phyloP scores from a whole-genome alignment of 2,113 vertebrate species.

The Halcyon malimbica region DNA sequence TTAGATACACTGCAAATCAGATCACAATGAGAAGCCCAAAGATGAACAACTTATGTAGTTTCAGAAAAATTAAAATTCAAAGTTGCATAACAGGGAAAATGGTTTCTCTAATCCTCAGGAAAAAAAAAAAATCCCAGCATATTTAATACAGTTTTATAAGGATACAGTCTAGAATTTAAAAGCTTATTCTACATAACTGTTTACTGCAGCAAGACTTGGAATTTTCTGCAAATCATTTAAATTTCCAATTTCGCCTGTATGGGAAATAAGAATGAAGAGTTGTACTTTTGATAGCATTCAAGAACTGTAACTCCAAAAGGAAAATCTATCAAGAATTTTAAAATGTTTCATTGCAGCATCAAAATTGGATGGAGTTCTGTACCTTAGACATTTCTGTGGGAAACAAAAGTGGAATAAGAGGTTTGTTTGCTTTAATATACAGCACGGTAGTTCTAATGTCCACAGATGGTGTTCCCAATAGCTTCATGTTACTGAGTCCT shows the following conservation, averaged over 20 bases:
- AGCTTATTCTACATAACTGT: background rate
- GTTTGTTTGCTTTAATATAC: background rate
- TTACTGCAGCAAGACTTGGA: background rate
- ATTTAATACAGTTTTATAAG: background rate
- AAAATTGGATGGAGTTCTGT: background rate
- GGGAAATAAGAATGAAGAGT: background rate
- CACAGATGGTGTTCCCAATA: background rate
- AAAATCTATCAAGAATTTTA: background rate
- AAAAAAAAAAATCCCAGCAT: background rate
- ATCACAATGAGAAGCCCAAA: background rate
- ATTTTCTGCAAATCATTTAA: background rate
- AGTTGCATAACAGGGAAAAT: background rate
- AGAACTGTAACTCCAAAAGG: background rate
- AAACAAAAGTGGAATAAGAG: background rate
- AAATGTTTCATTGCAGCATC: background rate
- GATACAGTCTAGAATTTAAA: background rate
- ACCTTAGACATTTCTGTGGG: background rate
- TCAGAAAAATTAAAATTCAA: background rate
- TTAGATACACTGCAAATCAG: background rate
- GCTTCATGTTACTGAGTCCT: rapidly evolving
- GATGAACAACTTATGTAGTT: background rate
- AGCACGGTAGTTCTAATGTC: background rate
- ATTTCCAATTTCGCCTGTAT: background rate
- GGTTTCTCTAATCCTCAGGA: background rate
- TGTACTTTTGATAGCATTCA: background rate